A percentile compares a stretch with the other conserved stretches of the same genome.
Conservation (phyloP, 2,797 vertebrate genomes). For the Brachymystax lenok region DNA sequence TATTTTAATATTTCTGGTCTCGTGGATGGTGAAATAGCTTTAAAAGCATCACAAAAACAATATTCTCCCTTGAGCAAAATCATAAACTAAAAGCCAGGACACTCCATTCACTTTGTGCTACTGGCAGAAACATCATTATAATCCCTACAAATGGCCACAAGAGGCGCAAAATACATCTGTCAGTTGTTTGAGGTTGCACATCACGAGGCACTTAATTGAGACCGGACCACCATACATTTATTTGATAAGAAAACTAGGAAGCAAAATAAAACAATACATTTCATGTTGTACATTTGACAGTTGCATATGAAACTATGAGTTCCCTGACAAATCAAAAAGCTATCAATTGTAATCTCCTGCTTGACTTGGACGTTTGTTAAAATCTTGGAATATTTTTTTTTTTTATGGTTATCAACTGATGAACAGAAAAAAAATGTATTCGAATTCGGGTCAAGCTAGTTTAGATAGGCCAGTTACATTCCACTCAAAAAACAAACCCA, state of each 20-base stretch:
- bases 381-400: neutral
- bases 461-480: conserved; percentile 37
- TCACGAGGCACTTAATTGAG: neutral
- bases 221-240: conserved; percentile 60
- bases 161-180: neutral
- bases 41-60: neutral
- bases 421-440: conserved; percentile 18
- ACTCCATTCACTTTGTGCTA: neutral
- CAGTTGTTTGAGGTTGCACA: neutral
- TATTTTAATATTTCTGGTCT: neutral
- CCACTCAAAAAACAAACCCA: conserved; percentile 20
- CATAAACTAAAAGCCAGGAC: neutral
- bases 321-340: neutral
- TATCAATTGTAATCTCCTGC: neutral
- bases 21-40: neutral
- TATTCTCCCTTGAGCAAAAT: neutral
- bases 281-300: conserved; percentile 14
- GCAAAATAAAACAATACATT: conserved; percentile 11
- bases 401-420: neutral
- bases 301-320: neutral
- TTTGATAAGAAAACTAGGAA: conserved; percentile 48
- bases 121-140: neutral
- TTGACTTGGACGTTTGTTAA: too few relatives aligned
- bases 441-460: conserved; percentile 36
- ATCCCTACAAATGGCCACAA: neutral